Conservation (phyloP, 2,113 vertebrate species). For the Semnopithecus entellus region DNA sequence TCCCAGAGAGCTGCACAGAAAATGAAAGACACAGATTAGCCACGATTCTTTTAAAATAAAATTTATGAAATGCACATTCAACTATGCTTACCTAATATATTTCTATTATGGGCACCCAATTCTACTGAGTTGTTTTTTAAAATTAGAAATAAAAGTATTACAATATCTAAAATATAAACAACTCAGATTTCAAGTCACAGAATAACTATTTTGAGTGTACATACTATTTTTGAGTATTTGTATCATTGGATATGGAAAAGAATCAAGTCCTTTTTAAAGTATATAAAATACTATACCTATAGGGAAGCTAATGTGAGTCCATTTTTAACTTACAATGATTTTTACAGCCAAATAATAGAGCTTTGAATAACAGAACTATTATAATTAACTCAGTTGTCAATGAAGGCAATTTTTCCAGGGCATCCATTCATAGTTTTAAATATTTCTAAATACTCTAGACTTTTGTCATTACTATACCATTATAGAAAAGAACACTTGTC, state of each 20-base stretch:
- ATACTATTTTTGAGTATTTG: background rate
- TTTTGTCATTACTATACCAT: conserved; percentile 33
- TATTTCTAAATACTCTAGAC: conserved; percentile 54
- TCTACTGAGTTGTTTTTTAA: background rate
- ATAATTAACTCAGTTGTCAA: conserved; percentile 61
- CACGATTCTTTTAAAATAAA: background rate
- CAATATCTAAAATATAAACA: background rate
- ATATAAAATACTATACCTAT: conserved; percentile 12
- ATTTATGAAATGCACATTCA: conserved; percentile 28
- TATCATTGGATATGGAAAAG: conserved; percentile 25
- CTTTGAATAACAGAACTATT: conserved; percentile 53
- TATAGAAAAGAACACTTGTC: background rate
- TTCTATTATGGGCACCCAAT: background rate
- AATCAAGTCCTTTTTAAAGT: background rate
- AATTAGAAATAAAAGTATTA: conserved; percentile 31
- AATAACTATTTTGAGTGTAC: background rate
- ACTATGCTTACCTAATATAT: background rate
- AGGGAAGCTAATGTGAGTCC: conserved; percentile 24
- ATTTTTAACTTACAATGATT: conserved; percentile 60
- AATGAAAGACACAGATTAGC: background rate
- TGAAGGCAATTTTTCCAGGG: conserved; percentile 46
- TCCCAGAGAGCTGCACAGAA: conserved; percentile 48
- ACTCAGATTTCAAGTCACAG: background rate
- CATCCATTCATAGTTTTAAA: conserved; percentile 47
- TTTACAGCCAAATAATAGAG: conserved; percentile 60